A percentile compares a stretch with the other conserved stretches of the same genome.
These are phyloP conservation scores for Lasioglossum pauxillum DNA, from an alignment of 2,888 invertebrate species.

Conservation along the genomic window DNA sequence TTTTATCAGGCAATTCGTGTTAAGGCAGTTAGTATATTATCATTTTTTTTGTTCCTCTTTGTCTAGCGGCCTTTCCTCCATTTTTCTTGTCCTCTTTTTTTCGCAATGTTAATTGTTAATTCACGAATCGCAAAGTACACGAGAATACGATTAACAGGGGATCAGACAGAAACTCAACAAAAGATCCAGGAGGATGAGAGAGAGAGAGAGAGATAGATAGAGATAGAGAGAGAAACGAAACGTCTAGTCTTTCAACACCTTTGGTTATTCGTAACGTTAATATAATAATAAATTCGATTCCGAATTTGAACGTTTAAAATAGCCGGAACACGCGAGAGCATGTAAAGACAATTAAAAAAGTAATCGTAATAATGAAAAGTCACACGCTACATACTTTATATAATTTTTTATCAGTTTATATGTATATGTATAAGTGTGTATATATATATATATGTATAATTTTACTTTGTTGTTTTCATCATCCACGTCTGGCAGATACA, in stretches of 20 bases:
- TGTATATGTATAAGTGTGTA: conserved; percentile 55
- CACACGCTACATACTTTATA: conserved; percentile 63
- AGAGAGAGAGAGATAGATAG: background rate
- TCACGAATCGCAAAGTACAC: conserved; percentile 17
- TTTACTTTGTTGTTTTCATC: conserved; percentile 50
- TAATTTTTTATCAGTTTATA: conserved; percentile 57
- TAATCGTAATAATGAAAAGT: conserved; percentile 35
- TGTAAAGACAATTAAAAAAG: conserved; percentile 32
- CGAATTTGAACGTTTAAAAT: conserved; percentile 29
- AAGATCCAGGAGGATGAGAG: conserved; percentile 38
- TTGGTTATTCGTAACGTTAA: conserved; percentile 37
- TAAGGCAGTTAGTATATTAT: conserved; percentile 65
- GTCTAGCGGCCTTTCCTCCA: background rate
- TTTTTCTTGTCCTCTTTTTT: background rate
- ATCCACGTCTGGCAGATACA: conserved; percentile 65
- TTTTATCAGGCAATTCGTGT: conserved; percentile 60
- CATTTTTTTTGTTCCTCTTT: conserved; percentile 19
- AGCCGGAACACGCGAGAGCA: conserved; percentile 33
- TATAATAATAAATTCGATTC: conserved; percentile 20
- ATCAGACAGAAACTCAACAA: conserved; percentile 19
- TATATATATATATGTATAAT: conserved; percentile 51
- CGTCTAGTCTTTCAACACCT: conserved; percentile 31
- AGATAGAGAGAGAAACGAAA: conserved; percentile 6
- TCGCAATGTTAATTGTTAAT: conserved; percentile 24
- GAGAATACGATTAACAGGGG: background rate